These are phyloP conservation scores for Heterochromis multidens DNA, from an alignment of 2,113 vertebrate species.

Conservation along the genomic window DNA sequence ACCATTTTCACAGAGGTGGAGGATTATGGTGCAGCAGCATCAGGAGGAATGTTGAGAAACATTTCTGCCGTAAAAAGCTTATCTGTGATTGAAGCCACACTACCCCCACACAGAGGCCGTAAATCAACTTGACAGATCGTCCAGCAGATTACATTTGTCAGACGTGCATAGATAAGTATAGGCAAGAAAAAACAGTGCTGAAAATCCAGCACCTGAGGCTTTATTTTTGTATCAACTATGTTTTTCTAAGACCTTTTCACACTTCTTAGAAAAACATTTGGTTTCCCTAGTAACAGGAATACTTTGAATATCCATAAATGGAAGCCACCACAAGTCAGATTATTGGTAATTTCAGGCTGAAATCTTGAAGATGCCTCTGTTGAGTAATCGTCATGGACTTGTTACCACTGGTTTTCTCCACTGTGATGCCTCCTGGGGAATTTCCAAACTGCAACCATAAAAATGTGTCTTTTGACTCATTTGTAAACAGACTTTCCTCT, in stretches of 20 bases:
- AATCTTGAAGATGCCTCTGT: not conserved
- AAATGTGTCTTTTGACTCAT: not conserved
- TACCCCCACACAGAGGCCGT: not conserved
- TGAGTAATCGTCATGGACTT: not conserved
- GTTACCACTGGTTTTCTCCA: not conserved
- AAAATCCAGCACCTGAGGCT: not conserved
- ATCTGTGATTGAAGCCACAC: not conserved
- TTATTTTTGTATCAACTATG: not conserved
- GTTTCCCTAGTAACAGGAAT: not conserved
- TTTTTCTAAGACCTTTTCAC: not conserved
- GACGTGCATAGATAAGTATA: not conserved
- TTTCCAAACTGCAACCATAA: conserved; percentile 11
- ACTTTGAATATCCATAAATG: not conserved
- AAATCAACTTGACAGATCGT: not conserved
- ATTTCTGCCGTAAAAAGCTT: not conserved
- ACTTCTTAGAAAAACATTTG: not conserved
- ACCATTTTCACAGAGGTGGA: not conserved
- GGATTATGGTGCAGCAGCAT: not conserved
- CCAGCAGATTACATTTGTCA: not conserved
- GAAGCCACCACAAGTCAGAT: not conserved
- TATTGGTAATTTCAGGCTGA: not conserved
- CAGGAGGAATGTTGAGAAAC: not conserved
- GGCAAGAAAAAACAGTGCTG: not conserved
- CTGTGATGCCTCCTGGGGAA: not conserved
- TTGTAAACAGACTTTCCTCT: not conserved